phyloP scores from a whole-genome alignment of 1,140 invertebrate species.

The Nasonia giraulti region DNA sequence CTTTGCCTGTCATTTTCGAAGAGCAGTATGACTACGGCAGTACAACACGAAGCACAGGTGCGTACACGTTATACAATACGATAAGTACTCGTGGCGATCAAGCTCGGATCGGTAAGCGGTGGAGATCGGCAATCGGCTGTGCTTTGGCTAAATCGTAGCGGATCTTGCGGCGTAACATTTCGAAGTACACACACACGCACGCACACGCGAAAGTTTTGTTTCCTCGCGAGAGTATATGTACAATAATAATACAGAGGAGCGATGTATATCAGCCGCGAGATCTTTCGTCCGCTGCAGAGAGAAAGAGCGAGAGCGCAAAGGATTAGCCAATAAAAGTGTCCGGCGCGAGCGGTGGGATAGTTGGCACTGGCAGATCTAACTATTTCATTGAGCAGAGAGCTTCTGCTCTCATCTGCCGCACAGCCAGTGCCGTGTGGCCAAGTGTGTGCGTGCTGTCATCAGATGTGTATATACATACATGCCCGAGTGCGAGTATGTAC shows the following conservation, averaged over 20 bases:
- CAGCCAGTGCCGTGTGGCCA: neutral
- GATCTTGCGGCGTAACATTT: neutral
- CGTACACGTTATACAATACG: too few relatives aligned
- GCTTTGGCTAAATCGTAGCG: neutral
- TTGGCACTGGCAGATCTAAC: conserved; percentile 69
- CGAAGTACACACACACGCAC: neutral
- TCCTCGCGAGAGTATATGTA: too few relatives aligned
- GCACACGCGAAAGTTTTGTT: neutral
- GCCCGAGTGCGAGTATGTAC: neutral
- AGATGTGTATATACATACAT: neutral
- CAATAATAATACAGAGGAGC: too few relatives aligned
- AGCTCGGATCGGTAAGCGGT: neutral
- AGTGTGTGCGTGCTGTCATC: neutral
- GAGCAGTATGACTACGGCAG: neutral
- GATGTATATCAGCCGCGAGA: too few relatives aligned
- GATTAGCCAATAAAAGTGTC: conserved; percentile 57
- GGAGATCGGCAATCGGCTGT: neutral
- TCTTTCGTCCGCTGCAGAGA: neutral
- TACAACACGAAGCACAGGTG: too few relatives aligned
- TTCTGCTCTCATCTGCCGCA: neutral
- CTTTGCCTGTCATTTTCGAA: conserved; percentile 38
- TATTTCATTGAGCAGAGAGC: conserved; percentile 65
- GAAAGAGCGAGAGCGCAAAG: conserved; percentile 43
- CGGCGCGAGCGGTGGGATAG: conserved; percentile 64
- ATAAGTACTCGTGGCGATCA: too few relatives aligned